Base-by-base conservation (phyloP, 2,797 vertebrate species). In the Prunella strophiata region DNA sequence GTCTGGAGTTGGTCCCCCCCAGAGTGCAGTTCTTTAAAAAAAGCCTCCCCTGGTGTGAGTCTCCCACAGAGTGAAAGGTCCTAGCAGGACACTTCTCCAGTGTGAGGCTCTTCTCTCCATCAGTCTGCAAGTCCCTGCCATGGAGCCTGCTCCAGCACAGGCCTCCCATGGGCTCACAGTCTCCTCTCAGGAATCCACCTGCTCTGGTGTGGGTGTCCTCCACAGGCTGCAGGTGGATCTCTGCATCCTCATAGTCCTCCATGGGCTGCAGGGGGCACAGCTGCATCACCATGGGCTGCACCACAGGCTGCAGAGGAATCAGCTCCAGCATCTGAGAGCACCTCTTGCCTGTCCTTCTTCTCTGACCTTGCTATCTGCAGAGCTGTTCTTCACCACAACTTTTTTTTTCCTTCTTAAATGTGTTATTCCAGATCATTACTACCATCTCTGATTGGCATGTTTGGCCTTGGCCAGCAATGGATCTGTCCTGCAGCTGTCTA, bases 21-120 rank as follows among this genome's bases (percentile, higher is more conserved):
- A 14, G 34, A n/a, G 6, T 62, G 32, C 48, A 75, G 48, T 48
- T 48, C 26, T 62, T 75, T n/a, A 51, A 16, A 51, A 51, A 75
- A 48, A 36, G 29, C 17, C 20, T 63, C 11, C 7, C 10, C 8
- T 8, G 18, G 23, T 29, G 20, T 51, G 17, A 19, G n/a, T 51
- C 17, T 20, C 14, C 42, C 14, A 15, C 15, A 34, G 25, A 4
- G 11, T 70, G 29, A 30, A 0, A 51, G 2, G n/a, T 61, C 25
- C 25, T 52, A 4, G 57, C 29, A 45, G 43, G 38, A 30, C 66
- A 43, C 26, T 55, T 29, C 18, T 52, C 43, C n/a, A 65, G 17
- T 1, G 0, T 5, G 3, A 3, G 23, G 20, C 20, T 70, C 9
- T 25, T 68, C 11, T 38, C n/a, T 47, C 40, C 16, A 38, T 4